Evolutionary conservation across 2,797 vertebrate species (phyloP).

Genomic region (Tinamus major): DNA sequence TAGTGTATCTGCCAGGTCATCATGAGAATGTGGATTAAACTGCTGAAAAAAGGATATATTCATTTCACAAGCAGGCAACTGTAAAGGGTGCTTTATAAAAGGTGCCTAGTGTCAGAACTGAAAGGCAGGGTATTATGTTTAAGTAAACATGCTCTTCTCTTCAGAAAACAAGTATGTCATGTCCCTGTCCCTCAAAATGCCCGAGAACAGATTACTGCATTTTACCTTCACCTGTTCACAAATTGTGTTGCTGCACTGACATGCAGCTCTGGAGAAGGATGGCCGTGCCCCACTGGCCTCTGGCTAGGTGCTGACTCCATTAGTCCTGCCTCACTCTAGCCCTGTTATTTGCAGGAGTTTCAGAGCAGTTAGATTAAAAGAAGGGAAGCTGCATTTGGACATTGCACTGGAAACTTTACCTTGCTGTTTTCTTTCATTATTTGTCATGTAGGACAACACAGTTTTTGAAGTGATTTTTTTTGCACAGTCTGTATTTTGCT

Average conservation of each 20-base stretch:
- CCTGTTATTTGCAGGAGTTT: background rate
- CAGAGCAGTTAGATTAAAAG: background rate
- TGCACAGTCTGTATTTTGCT: background rate
- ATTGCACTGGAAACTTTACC: background rate
- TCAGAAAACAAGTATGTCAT: background rate
- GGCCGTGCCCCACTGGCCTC: background rate
- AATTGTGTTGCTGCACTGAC: constrained; percentile 3
- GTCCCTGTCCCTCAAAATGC: background rate
- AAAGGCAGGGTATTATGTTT: background rate
- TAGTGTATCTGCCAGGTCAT: background rate
- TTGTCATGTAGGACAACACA: background rate
- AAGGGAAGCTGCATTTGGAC: background rate
- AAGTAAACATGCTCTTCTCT: background rate
- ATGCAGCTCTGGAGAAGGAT: background rate
- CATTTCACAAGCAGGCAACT: background rate
- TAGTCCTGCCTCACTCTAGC: background rate
- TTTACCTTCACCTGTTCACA: background rate
- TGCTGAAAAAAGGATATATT: constrained; percentile 9
- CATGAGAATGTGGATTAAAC: background rate
- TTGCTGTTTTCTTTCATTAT: background rate
- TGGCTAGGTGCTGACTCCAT: background rate
- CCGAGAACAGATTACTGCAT: background rate
- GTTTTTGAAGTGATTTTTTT: background rate
- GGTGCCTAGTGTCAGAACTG: background rate
- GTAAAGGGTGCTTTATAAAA: background rate